Percentiles rank a stretch among this genome's conserved stretches.
Conservation (phyloP, 2,888 invertebrate species). For the Lithophane ornitopus region DNA sequence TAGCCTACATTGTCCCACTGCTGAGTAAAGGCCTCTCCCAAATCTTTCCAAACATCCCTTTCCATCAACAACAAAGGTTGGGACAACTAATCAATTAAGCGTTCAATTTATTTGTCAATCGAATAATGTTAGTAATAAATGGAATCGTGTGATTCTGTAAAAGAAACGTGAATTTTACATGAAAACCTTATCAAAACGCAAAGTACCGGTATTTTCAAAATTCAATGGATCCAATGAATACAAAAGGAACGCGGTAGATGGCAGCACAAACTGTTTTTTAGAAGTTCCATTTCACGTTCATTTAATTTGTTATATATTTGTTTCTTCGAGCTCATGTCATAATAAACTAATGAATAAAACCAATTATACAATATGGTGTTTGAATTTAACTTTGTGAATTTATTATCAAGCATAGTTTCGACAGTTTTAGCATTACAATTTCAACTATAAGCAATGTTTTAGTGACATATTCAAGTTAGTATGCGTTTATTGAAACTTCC, state of each 20-base stretch:
- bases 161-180: not conserved
- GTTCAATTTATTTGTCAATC: not conserved
- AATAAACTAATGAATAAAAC: not conserved
- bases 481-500: conserved; percentile 76
- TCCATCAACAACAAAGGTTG: too few species aligned
- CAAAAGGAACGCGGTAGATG: conserved; percentile 45
- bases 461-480: conserved; percentile 32
- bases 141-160: not conserved
- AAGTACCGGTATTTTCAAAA: conserved; percentile 38
- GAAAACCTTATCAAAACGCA: conserved; percentile 15
- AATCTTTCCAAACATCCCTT: too few species aligned
- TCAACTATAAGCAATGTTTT: not conserved
- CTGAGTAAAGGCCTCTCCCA: too few species aligned
- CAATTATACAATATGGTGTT: not conserved
- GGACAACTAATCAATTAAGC: too few species aligned
- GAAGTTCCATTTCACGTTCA: conserved; percentile 37
- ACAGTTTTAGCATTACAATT: not conserved
- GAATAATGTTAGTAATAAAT: not conserved
- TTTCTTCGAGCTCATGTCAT: not conserved
- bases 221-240: conserved; percentile 12
- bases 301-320: not conserved
- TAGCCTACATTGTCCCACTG: too few species aligned
- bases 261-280: not conserved
- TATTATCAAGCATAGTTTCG: not conserved
- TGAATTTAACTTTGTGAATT: fast-evolving